A percentile compares a stretch with the other conserved stretches of the same genome.
These are phyloP conservation scores for Acrobasis suavella DNA, from an alignment of 2,888 invertebrate genomes.

Conservation along the genomic window DNA sequence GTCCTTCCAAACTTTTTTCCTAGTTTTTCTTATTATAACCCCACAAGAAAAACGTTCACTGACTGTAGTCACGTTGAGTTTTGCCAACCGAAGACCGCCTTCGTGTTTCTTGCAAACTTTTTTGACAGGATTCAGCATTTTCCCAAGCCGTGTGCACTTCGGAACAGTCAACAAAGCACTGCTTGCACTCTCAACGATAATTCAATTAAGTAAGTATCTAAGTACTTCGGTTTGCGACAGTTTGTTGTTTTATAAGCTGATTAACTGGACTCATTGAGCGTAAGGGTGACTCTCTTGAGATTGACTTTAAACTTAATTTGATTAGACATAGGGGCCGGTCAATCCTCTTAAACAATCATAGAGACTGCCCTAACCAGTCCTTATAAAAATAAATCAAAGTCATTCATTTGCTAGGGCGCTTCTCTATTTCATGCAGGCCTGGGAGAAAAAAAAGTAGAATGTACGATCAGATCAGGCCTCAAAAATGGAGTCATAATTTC, in stretches of 20 bases:
- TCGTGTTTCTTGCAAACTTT: slow-evolving; percentile 49
- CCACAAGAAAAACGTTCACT: slow-evolving; percentile 33
- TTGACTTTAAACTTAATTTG: not conserved
- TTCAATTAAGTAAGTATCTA: slow-evolving; percentile 1
- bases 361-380: not conserved
- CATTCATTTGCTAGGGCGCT: no score
- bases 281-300: not conserved
- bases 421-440: no score
- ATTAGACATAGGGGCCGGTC: not conserved
- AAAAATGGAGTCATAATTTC: no score
- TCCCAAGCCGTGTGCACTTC: not conserved
- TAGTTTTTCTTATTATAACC: no score
- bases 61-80: slow-evolving; percentile 54
- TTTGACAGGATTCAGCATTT: slow-evolving; percentile 51
- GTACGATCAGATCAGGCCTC: no score
- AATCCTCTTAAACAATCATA: no score
- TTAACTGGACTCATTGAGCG: slow-evolving; percentile 31
- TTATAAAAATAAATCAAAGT: not conserved
- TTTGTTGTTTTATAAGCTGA: slow-evolving; percentile 35
- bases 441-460: no score
- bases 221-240: not conserved
- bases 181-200: slow-evolving; percentile 23
- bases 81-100: slow-evolving; percentile 50
- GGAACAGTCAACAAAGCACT: slow-evolving; percentile 13
- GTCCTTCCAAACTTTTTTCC: no score